Base-by-base conservation (phyloP, 2,113 vertebrate species). In the Rhombomys opimus region DNA sequence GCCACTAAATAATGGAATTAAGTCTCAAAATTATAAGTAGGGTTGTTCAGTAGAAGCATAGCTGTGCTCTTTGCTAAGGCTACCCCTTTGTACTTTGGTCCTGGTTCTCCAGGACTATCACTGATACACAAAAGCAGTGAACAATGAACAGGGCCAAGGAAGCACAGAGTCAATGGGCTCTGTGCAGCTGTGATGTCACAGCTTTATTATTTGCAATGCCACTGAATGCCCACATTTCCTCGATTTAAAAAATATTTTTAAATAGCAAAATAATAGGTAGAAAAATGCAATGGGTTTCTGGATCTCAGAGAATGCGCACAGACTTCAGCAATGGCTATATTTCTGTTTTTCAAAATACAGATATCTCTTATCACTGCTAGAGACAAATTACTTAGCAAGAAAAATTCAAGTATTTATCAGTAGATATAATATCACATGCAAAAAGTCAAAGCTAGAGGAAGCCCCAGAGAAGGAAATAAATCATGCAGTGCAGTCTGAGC, bases 361-460 rank as follows among this genome's bases (percentile, higher is more conserved):
- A 78, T 85, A 89, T 87, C 57, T 88, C 82, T 94, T 96, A 94
- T 92, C 96, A 85, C 38, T 82, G 94, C 54, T 50, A 86, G 84
- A 96, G 92, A 96, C 93, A 96, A 95, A 97, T 96, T 92, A 91
- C 67, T 93, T 87, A 80, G 92, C 93, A 88, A 93, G 95, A 89
- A 90, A 96, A 97, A 94, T 68, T 75, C 95, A 94, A 67, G 3
- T 81, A 80, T 68, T 88, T 97, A 94, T 98, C 93, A 85, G 81
- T 54, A 95, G 81, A 90, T 91, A 90, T 2, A 93, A 78, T 76
- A 65, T 73, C 54, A 27, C 72, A 73, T 0, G 2, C 23, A 91
- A 70, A 54, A 68, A 54, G 32, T 68, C 0, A 0, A 59, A 89
- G 89, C 77, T 76, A 22, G 63, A 87, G 35, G 89, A 88, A 76